phyloP scores from a whole-genome alignment of 1,140 invertebrate genomes.

The Leptonema lineaticorne region DNA sequence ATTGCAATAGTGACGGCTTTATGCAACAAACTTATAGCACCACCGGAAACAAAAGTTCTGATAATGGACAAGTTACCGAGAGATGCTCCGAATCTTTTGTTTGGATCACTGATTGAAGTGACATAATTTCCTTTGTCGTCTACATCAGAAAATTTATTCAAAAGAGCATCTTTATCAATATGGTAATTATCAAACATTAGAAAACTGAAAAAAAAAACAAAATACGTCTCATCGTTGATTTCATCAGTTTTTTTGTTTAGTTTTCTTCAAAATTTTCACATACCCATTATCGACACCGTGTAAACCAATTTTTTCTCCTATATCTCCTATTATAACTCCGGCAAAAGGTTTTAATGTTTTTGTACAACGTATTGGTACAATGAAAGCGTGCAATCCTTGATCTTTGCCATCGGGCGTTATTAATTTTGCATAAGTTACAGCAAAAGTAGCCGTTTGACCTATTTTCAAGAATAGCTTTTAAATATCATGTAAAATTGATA shows the following conservation, averaged over 20 bases:
- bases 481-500: not conserved
- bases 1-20: constrained; percentile 77
- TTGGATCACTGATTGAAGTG: constrained; percentile 71
- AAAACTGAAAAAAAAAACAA: constrained; percentile 57
- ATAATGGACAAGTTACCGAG: constrained; percentile 79
- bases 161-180: constrained; percentile 73
- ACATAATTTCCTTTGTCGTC: constrained; percentile 79
- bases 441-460: constrained; percentile 84
- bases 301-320: constrained; percentile 75
- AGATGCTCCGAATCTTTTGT: constrained; percentile 76
- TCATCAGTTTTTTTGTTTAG: too few relatives aligned
- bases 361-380: constrained; percentile 71
- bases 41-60: constrained; percentile 49
- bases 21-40: constrained; percentile 64
- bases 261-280: too few relatives aligned
- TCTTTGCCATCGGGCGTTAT: constrained; percentile 69
- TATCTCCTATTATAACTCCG: constrained; percentile 72
- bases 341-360: constrained; percentile 64
- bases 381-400: constrained; percentile 74
- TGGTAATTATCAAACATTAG: constrained; percentile 82
- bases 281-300: constrained; percentile 80
- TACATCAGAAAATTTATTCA: constrained; percentile 87
- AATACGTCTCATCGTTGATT: too few relatives aligned
- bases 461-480: constrained; percentile 32
- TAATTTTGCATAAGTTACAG: constrained; percentile 82